A percentile compares a stretch with the other conserved stretches of the same genome.
phyloP scores from a whole-genome alignment of 2,888 invertebrate genomes.

The Coleophora flavipennella region DNA sequence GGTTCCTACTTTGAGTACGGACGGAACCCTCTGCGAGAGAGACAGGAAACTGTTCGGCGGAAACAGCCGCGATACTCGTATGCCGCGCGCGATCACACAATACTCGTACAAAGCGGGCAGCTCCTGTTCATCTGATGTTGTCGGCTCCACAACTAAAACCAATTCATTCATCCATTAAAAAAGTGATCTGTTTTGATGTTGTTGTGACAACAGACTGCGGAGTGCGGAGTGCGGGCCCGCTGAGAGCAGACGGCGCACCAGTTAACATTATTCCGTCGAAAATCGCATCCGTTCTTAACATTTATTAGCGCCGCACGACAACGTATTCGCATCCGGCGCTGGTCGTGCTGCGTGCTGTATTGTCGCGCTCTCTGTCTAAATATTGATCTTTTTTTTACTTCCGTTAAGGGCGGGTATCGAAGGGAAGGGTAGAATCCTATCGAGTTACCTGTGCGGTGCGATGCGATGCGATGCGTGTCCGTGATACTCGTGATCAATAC shows the following conservation, averaged over 20 bases:
- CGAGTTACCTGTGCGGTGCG: conserved; percentile 22
- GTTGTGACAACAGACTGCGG: conserved; percentile 54
- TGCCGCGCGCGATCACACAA: conserved; percentile 31
- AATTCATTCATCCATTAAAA: conserved; percentile 25
- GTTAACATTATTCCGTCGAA: conserved; percentile 60
- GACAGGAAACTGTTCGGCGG: conserved; percentile 25
- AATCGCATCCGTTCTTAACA: conserved; percentile 63
- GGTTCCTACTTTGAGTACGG: too few species aligned
- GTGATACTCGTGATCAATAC: conserved; percentile 55
- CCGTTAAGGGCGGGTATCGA: conserved; percentile 39
- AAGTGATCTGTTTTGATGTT: conserved; percentile 26
- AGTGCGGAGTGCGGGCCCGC: too few species aligned
- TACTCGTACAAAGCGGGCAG: conserved; percentile 35
- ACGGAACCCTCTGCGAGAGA: too few species aligned
- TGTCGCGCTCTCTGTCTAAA: conserved; percentile 67
- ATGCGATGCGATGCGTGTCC: too few species aligned
- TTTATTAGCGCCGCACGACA: conserved; percentile 52
- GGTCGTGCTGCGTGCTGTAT: conserved; percentile 49
- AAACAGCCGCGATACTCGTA: conserved; percentile 37
- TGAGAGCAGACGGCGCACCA: conserved; percentile 39
- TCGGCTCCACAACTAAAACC: conserved; percentile 51
- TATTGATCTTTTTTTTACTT: conserved; percentile 66
- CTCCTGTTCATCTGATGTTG: conserved; percentile 20
- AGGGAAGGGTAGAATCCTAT: conserved; percentile 51
- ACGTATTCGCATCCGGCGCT: conserved; percentile 57